Percentiles rank a stretch among this genome's conserved stretches.
These are phyloP conservation scores for Syrphus vitripennis DNA, from an alignment of 2,888 invertebrate genomes.

Conservation along the genomic window DNA sequence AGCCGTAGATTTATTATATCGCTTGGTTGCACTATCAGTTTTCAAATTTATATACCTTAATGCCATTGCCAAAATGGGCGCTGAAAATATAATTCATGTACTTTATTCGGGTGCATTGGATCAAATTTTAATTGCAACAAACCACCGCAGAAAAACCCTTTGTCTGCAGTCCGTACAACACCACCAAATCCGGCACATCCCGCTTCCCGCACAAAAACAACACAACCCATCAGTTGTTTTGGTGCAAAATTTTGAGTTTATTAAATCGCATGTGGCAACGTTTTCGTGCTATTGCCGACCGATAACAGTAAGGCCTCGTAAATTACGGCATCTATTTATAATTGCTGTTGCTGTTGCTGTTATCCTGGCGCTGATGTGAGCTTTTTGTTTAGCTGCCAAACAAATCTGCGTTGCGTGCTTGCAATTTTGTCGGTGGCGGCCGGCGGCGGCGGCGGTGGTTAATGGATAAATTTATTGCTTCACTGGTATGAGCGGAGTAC, in stretches of 20 bases:
- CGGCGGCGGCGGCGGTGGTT: neutral
- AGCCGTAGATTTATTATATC: conserved; percentile 50
- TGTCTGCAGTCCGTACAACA: neutral
- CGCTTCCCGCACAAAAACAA: neutral
- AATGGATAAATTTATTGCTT: conserved; percentile 52
- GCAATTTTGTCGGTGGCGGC: conserved; percentile 1
- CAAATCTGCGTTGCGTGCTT: conserved; percentile 62
- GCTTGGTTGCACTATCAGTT: conserved; percentile 34
- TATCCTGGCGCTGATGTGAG: conserved; percentile 57
- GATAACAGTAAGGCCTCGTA: conserved; percentile 55
- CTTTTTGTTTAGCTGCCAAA: conserved; percentile 48
- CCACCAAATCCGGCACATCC: neutral
- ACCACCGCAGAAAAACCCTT: neutral
- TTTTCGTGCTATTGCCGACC: conserved; percentile 47
- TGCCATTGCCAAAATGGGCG: conserved; percentile 24
- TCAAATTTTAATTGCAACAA: conserved; percentile 60
- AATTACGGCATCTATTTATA: conserved; percentile 55
- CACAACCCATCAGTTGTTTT: neutral
- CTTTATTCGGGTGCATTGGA: conserved; percentile 58
- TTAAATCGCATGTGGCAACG: conserved; percentile 58
- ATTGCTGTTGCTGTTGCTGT: conserved; percentile 16
- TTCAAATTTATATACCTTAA: conserved; percentile 59
- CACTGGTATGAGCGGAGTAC: neutral
- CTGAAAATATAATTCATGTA: conserved; percentile 44
- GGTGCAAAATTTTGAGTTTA: conserved; percentile 45